phyloP scores from a whole-genome alignment of 1,140 invertebrate species.

The Musca domestica region DNA sequence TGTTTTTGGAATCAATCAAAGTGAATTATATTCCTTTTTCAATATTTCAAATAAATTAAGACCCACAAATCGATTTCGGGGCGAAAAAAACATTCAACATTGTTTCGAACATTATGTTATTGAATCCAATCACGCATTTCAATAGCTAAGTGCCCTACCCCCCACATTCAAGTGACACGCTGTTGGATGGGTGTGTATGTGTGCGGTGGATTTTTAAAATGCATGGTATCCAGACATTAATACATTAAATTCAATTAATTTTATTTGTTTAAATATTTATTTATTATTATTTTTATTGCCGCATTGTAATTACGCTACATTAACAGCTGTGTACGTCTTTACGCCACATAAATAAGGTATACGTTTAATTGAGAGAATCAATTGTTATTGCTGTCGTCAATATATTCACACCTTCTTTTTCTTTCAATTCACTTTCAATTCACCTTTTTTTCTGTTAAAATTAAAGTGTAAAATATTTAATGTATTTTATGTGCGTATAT shows the following conservation, averaged over 20 bases:
- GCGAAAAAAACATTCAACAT: too few species aligned
- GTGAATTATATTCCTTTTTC: too few species aligned
- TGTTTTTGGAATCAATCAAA: too few species aligned
- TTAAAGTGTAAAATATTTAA: background rate
- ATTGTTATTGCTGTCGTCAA: too few species aligned
- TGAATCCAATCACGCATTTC: constrained; percentile 14
- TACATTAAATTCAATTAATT: constrained; percentile 19
- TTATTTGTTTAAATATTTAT: constrained; percentile 10
- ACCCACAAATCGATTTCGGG: too few species aligned
- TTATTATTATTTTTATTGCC: background rate
- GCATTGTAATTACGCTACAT: constrained; percentile 6
- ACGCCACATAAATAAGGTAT: too few species aligned
- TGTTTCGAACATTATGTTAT: background rate
- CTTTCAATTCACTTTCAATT: too few species aligned
- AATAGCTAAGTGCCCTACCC: background rate
- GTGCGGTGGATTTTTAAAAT: too few species aligned
- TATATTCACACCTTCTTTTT: constrained; percentile 14
- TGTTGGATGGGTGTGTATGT: background rate
- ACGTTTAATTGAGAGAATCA: too few species aligned
- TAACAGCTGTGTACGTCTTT: too few species aligned
- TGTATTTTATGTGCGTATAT: background rate
- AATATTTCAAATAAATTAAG: too few species aligned
- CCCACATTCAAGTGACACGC: too few species aligned
- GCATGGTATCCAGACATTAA: background rate
- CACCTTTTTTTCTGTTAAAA: background rate